Evolutionary conservation across 2,113 vertebrate genomes (phyloP).

Genomic region (Labeo rohita): DNA sequence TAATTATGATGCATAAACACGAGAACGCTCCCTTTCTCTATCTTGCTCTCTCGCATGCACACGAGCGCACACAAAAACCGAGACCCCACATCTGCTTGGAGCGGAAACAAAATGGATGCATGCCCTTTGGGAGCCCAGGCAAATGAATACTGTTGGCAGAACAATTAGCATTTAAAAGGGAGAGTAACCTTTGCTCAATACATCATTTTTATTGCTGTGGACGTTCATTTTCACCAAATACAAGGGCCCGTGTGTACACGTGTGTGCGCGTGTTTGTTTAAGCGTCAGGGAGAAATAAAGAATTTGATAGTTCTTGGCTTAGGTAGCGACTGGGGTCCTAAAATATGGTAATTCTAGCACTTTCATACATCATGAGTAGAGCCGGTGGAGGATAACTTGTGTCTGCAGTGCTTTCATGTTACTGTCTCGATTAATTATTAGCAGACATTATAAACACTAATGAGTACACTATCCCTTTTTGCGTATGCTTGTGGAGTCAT

Average conservation of each 20-base stretch:
- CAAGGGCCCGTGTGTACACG: background rate
- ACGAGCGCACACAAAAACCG: conserved; percentile 39
- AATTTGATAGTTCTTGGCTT: conserved; percentile 9
- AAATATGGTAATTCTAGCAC: conserved; percentile 1
- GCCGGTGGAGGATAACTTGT: background rate
- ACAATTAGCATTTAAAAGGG: conserved; percentile 89
- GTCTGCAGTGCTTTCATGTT: conserved; percentile 15
- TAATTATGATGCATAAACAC: conserved; percentile 63
- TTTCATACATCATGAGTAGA: conserved; percentile 5
- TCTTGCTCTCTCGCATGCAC: conserved; percentile 24
- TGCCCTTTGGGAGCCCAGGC: conserved; percentile 82
- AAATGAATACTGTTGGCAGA: conserved; percentile 87
- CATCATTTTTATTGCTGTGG: conserved; percentile 81
- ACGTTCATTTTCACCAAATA: conserved; percentile 74
- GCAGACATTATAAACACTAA: conserved; percentile 9
- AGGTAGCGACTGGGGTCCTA: conserved; percentile 3
- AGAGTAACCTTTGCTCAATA: conserved; percentile 85
- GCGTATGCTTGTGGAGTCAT: background rate
- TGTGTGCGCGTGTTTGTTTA: background rate
- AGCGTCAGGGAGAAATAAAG: background rate
- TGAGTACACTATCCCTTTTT: background rate
- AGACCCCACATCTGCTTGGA: conserved; percentile 65
- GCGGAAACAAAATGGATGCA: conserved; percentile 73
- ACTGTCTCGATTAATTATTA: conserved; percentile 7
- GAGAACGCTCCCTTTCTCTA: background rate